Evolutionary conservation across 1,140 invertebrate species (phyloP).

Genomic region (Cardiocondyla obscurior): DNA sequence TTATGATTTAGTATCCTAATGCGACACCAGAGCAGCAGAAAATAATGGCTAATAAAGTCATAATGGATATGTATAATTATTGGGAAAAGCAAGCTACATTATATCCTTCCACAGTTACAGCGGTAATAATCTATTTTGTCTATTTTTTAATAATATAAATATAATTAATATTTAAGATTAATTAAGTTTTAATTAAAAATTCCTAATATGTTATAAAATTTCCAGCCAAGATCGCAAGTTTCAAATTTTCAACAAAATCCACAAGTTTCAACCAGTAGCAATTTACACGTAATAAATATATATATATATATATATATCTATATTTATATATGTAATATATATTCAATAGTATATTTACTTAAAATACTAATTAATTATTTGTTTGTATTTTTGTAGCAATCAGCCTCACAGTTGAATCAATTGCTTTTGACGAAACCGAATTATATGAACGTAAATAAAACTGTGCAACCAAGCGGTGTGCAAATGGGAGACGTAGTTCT

Average conservation of each 20-base stretch:
- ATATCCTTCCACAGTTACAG: not conserved
- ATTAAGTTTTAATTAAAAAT: no score
- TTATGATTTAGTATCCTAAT: slow-evolving; percentile 74
- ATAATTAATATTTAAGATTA: no score
- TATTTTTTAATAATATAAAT: no score
- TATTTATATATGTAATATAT: no score
- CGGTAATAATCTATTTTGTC: slow-evolving; percentile 15
- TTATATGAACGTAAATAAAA: slow-evolving; percentile 5
- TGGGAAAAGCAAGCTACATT: slow-evolving; percentile 70
- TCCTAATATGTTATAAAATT: slow-evolving; percentile 29
- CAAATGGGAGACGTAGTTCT: slow-evolving; percentile 8
- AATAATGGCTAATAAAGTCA: slow-evolving; percentile 62
- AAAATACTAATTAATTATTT: slow-evolving; percentile 3
- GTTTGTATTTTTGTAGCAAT: not conserved
- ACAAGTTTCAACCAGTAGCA: not conserved
- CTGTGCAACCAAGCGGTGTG: not conserved
- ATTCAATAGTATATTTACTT: not conserved
- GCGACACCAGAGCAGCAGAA: slow-evolving; percentile 67
- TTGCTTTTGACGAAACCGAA: slow-evolving; percentile 16
- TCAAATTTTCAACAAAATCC: slow-evolving; percentile 25
- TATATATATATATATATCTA: no score
- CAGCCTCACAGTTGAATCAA: slow-evolving; percentile 5
- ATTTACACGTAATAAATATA: slow-evolving; percentile 33
- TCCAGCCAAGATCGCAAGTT: not conserved
- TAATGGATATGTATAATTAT: slow-evolving; percentile 77